A percentile compares a stretch with the other conserved stretches of the same genome.
Conservation (phyloP, 2,113 vertebrate species). For the Rattus norvegicus region DNA sequence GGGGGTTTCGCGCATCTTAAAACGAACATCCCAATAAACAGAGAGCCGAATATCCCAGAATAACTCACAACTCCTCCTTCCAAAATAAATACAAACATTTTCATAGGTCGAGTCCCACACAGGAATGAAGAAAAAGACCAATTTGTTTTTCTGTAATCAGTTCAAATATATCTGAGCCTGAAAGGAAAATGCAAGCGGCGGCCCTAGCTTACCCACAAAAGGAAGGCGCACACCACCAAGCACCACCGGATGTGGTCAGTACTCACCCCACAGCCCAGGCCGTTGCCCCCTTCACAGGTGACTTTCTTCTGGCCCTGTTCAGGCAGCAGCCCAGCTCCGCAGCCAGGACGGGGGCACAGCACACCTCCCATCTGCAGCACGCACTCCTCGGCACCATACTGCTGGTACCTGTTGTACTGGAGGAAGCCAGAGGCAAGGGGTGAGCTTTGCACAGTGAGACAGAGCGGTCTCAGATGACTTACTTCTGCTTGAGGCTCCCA, state of each 20-base stretch:
- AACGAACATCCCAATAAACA: conserved; percentile 48
- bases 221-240: neutral
- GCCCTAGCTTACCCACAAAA: neutral
- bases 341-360: conserved; percentile 92
- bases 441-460: neutral
- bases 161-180: neutral
- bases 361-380: conserved; percentile 92
- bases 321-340: conserved; percentile 93
- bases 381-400: conserved; percentile 92
- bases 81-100: conserved; percentile 8
- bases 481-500: neutral
- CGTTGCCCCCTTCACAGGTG: conserved; percentile 84
- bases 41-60: conserved; percentile 63
- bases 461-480: fast-evolving
- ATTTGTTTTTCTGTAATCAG: neutral
- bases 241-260: neutral
- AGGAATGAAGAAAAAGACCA: conserved; percentile 58
- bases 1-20: conserved; percentile 46
- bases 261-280: conserved; percentile 93
- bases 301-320: conserved; percentile 86
- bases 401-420: conserved; percentile 94
- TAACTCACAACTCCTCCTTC: neutral
- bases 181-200: neutral
- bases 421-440: neutral
- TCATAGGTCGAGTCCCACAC: neutral